Evolutionary conservation across 2,113 vertebrate genomes (phyloP).

Genomic region (Lathamus discolor): DNA sequence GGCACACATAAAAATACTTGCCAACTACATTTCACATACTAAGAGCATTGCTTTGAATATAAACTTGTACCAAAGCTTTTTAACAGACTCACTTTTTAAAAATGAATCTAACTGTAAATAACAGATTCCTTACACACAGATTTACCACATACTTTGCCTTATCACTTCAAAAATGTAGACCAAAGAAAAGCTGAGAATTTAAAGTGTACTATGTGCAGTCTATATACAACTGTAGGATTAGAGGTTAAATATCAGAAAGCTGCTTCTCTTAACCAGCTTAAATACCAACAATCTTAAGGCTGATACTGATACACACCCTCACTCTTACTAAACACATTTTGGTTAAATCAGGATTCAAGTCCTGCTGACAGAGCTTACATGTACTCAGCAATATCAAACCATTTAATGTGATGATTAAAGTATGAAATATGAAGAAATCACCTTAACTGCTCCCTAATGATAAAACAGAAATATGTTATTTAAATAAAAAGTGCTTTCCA

Average conservation of each 20-base stretch:
- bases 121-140: background rate
- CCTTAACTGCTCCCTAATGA: background rate
- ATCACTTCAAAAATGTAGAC: background rate
- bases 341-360: slow-evolving; percentile 19
- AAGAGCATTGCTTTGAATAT: slow-evolving; percentile 36
- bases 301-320: background rate
- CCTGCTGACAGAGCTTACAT: background rate
- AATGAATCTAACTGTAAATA: background rate
- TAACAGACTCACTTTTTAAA: background rate
- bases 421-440: background rate
- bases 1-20: slow-evolving; percentile 82
- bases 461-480: background rate
- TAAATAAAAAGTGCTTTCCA: background rate
- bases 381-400: background rate
- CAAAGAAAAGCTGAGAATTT: background rate
- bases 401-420: background rate
- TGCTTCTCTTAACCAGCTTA: background rate
- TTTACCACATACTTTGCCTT: background rate
- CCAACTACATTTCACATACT: slow-evolving; percentile 67
- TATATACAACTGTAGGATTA: background rate
- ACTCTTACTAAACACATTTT: background rate
- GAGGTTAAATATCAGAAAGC: background rate
- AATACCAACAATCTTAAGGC: background rate
- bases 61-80: slow-evolving; percentile 45
- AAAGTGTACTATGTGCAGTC: background rate